These are phyloP conservation scores for Drosophila insularis DNA, from an alignment of 1,140 invertebrate species.

Conservation along the genomic window DNA sequence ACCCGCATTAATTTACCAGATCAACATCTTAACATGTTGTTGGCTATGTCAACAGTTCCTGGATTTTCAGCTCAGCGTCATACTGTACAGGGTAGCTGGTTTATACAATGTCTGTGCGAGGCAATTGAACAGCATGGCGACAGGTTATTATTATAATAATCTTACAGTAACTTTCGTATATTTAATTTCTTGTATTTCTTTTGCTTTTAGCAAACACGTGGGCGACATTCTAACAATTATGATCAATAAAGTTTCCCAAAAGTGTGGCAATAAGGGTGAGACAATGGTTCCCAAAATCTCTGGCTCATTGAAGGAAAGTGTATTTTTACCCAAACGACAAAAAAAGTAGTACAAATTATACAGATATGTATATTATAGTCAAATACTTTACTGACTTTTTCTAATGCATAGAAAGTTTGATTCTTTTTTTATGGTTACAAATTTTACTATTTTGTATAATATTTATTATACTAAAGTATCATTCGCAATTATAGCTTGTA, in stretches of 20 bases:
- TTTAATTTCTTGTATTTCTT: background rate
- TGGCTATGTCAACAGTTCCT: conserved; percentile 71
- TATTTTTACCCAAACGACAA: conserved; percentile 43
- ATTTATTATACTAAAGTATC: too few relatives aligned
- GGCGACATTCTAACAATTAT: conserved; percentile 67
- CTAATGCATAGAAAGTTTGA: too few relatives aligned
- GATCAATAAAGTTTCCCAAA: conserved; percentile 45
- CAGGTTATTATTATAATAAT: conserved; percentile 38
- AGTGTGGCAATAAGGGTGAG: conserved; percentile 59
- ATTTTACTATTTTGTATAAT: too few relatives aligned
- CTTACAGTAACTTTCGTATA: background rate
- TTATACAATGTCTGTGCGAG: conserved; percentile 72
- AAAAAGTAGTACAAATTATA: background rate
- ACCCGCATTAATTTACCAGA: conserved; percentile 38
- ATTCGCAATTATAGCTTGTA: too few relatives aligned
- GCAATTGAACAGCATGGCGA: conserved; percentile 37
- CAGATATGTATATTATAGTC: background rate
- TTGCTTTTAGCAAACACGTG: conserved; percentile 52
- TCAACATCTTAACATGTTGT: conserved; percentile 59
- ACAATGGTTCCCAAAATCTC: conserved; percentile 51
- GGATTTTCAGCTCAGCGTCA: conserved; percentile 68
- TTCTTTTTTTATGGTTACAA: too few relatives aligned
- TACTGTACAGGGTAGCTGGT: conserved; percentile 72
- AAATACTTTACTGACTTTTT: too few relatives aligned
- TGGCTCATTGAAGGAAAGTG: conserved; percentile 43